Percentiles rank a stretch among this genome's conserved stretches.
phyloP scores from a whole-genome alignment of 2,797 vertebrate genomes.

The Ciconia nigra region DNA sequence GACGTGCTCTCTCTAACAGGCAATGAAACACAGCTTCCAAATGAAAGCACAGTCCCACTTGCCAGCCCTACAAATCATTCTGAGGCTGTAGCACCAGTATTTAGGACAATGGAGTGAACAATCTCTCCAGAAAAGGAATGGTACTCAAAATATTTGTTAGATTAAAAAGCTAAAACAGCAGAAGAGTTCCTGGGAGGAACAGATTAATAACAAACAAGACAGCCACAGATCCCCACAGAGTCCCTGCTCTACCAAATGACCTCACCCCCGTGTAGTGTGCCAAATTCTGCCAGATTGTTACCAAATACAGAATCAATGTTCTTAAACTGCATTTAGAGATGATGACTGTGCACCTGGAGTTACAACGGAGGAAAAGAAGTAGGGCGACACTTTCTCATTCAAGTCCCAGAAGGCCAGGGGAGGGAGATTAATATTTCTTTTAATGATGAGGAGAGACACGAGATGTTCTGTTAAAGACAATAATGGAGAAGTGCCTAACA shows the following conservation, averaged over 20 bases:
- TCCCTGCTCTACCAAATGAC: slow-evolving; percentile 6
- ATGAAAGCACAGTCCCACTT: neutral
- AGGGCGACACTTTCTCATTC: neutral
- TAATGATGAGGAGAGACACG: neutral
- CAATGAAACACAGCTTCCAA: neutral
- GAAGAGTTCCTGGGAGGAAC: neutral
- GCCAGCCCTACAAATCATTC: neutral
- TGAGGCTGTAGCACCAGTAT: neutral
- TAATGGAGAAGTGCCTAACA: neutral
- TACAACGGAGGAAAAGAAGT: neutral
- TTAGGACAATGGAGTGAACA: neutral
- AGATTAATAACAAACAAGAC: slow-evolving; percentile 16
- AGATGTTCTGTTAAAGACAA: neutral
- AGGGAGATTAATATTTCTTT: neutral
- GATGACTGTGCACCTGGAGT: neutral
- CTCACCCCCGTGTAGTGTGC: neutral
- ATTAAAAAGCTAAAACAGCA: neutral
- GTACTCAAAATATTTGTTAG: neutral
- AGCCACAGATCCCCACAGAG: neutral
- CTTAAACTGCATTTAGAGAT: neutral
- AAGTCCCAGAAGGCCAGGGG: neutral
- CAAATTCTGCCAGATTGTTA: slow-evolving; percentile 19
- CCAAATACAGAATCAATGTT: slow-evolving; percentile 19
- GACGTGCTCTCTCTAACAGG: neutral
- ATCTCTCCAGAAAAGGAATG: slow-evolving; percentile 5